Conservation (phyloP, 2,797 vertebrate genomes). For the Scyliorhinus canicula region DNA sequence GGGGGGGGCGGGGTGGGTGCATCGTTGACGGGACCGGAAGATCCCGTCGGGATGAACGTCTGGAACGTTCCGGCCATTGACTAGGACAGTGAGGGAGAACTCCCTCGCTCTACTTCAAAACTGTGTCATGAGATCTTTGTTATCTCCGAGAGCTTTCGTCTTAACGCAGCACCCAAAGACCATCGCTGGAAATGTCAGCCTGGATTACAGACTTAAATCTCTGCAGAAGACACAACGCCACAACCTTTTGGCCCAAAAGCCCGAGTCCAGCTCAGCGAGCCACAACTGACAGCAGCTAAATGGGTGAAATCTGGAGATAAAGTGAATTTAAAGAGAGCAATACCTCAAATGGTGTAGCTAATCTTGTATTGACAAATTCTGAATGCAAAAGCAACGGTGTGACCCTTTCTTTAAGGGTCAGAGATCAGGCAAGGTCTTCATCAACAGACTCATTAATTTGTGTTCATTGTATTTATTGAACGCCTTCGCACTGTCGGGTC, state of each 20-base stretch:
- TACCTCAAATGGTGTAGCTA: neutral
- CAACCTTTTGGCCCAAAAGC: neutral
- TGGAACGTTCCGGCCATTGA: too few species aligned
- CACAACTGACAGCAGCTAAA: neutral
- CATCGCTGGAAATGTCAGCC: neutral
- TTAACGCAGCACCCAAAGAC: neutral
- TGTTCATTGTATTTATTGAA: neutral
- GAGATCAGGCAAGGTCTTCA: neutral
- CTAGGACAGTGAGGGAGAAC: neutral
- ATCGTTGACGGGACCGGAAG: too few species aligned
- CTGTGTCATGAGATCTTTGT: neutral
- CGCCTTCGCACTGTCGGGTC: neutral
- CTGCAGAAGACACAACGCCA: neutral
- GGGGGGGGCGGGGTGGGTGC: too few species aligned
- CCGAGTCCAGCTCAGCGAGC: neutral
- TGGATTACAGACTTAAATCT: neutral
- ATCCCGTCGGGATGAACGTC: too few species aligned
- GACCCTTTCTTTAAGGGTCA: neutral
- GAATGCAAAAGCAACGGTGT: neutral
- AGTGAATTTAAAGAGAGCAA: neutral
- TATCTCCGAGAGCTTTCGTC: neutral
- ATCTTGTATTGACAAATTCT: neutral
- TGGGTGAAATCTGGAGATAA: neutral
- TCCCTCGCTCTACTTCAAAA: neutral
- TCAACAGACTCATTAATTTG: neutral